phyloP scores from a whole-genome alignment of 2,113 vertebrate genomes.

The Strigops habroptila region DNA sequence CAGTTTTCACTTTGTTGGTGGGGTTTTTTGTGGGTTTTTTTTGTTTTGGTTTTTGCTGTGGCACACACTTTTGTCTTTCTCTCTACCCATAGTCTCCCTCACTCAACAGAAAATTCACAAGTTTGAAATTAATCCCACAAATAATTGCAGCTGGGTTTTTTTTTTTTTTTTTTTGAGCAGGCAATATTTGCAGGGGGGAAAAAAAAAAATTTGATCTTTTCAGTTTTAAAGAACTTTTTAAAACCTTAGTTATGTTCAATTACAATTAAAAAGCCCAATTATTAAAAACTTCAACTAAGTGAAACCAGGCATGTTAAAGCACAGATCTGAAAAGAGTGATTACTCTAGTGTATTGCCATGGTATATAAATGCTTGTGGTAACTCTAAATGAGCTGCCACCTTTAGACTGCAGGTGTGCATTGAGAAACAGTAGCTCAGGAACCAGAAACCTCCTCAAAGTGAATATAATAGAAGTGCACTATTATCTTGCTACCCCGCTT shows the following conservation, averaged over 20 bases:
- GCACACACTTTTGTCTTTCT: neutral
- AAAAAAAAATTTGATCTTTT: neutral
- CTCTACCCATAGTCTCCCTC: neutral
- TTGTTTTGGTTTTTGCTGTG: neutral
- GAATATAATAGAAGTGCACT: neutral
- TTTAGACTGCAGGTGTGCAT: neutral
- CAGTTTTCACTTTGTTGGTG: neutral
- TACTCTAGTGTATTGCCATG: neutral
- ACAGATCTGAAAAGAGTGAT: neutral
- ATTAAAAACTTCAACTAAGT: neutral
- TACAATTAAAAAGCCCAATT: neutral
- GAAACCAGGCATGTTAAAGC: neutral
- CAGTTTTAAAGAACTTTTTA: neutral
- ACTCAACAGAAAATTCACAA: neutral
- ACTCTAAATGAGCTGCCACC: neutral
- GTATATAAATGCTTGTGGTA: neutral
- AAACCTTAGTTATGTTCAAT: neutral
- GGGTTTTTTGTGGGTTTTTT: no score
- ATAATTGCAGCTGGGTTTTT: neutral
- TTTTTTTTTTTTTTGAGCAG: neutral
- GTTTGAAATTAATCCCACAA: neutral
- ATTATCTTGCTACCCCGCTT: neutral
- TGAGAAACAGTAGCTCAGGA: neutral
- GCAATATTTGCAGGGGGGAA: neutral
- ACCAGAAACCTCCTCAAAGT: neutral